Evolutionary conservation across 2,888 invertebrate genomes (phyloP).

Genomic region (Bugulina stolonifera): DNA sequence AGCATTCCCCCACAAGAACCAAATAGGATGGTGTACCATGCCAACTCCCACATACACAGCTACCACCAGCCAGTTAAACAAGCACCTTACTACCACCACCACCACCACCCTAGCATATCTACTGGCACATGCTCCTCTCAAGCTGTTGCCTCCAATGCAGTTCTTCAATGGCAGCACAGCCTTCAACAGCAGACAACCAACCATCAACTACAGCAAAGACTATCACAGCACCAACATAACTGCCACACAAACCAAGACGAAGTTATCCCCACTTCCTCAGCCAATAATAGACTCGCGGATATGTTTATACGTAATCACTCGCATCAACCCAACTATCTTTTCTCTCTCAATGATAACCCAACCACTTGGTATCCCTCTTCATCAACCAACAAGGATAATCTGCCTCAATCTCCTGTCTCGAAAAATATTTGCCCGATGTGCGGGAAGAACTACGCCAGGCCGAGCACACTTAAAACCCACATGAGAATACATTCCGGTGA

Average conservation of each 20-base stretch:
- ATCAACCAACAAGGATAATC: neutral
- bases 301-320: slow-evolving; percentile 3
- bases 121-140: neutral
- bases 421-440: slow-evolving; percentile 83
- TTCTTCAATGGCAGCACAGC: slow-evolving; percentile 10
- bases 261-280: too few relatives aligned
- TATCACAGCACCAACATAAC: neutral
- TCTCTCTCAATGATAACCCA: slow-evolving; percentile 2
- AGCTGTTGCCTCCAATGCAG: neutral
- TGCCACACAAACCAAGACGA: neutral
- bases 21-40: neutral
- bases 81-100: neutral
- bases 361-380: neutral
- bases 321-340: neutral
- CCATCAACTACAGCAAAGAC: slow-evolving; percentile 20
- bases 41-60: neutral
- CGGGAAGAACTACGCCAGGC: slow-evolving; percentile 89
- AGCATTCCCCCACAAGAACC: neutral
- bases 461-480: slow-evolving; percentile 94
- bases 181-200: neutral
- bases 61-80: neutral
- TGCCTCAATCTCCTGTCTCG: slow-evolving; percentile 52
- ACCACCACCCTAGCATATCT: neutral
- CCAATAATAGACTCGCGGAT: slow-evolving; percentile 1
- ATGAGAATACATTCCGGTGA: slow-evolving; percentile 93